Evolutionary conservation across 2,797 vertebrate species (phyloP).

Genomic region (Macroramphosus scolopax): DNA sequence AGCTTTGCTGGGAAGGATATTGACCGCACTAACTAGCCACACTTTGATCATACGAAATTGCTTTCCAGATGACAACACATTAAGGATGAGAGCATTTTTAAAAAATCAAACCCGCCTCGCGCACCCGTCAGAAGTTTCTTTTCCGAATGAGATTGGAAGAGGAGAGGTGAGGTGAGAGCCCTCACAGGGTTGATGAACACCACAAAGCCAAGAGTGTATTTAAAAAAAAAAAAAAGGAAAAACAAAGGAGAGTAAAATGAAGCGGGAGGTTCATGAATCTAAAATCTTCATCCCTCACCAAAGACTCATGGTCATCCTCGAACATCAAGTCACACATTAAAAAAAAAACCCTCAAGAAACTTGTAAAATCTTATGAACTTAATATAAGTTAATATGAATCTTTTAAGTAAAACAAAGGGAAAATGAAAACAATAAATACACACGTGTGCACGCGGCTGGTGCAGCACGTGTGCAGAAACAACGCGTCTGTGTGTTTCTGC

Average conservation of each 20-base stretch:
- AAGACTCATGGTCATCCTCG: not conserved
- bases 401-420: not conserved
- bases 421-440: not conserved
- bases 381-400: not conserved
- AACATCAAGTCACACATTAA: not conserved
- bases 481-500: not conserved
- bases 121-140: conserved; percentile 56
- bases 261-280: too few relatives aligned
- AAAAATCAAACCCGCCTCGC: conserved; percentile 50
- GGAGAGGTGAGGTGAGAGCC: conserved; percentile 36
- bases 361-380: not conserved
- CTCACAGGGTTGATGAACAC: conserved; percentile 34
- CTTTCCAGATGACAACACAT: conserved; percentile 72
- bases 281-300: conserved; percentile 7
- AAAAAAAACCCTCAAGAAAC: not conserved
- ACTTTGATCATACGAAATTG: conserved; percentile 71
- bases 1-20: conserved; percentile 66
- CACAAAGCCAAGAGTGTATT: conserved; percentile 35
- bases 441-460: not conserved
- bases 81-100: conserved; percentile 64
- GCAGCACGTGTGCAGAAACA: too few relatives aligned
- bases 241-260: not conserved
- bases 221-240: conserved; percentile 3
- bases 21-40: conserved; percentile 73
- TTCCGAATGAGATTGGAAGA: conserved; percentile 48